A percentile compares a stretch with the other conserved stretches of the same genome.
Evolutionary conservation across 2,888 invertebrate genomes (phyloP).

Genomic region (Cataglyphis albicans): DNA sequence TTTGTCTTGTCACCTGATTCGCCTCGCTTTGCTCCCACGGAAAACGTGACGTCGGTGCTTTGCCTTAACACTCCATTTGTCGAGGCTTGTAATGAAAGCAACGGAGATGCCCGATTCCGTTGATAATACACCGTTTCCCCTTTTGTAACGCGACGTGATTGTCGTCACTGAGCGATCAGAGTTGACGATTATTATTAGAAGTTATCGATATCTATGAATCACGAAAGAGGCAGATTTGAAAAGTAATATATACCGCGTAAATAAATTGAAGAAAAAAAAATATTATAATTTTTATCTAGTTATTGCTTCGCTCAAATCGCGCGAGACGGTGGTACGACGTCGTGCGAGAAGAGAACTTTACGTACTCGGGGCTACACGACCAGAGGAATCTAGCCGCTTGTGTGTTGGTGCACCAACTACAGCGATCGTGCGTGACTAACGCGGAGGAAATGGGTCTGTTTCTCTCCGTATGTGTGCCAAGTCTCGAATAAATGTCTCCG

Average conservation of each 20-base stretch:
- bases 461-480: constrained; percentile 5
- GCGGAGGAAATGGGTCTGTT: constrained; percentile 59
- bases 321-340: not conserved
- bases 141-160: constrained; percentile 5
- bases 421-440: constrained; percentile 67
- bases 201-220: not conserved
- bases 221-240: not conserved
- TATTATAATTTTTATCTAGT: not conserved
- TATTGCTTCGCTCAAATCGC: not conserved
- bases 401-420: constrained; percentile 20
- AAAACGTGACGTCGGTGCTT: constrained; percentile 73
- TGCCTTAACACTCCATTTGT: constrained; percentile 38
- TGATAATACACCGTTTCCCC: constrained; percentile 15
- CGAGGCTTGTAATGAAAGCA: constrained; percentile 23
- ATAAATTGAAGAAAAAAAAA: not conserved
- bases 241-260: not conserved
- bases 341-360: not conserved
- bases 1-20: constrained; percentile 78
- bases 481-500: constrained; percentile 68
- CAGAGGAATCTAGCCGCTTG: constrained; percentile 9
- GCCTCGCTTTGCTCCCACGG: constrained; percentile 78
- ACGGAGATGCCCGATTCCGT: constrained; percentile 11
- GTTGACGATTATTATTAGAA: not conserved
- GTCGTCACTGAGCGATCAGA: not conserved
- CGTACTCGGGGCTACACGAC: not conserved